A percentile compares a stretch with the other conserved stretches of the same genome.
Conservation (phyloP, 2,888 invertebrate genomes). For the Helicoverpa assulta region DNA sequence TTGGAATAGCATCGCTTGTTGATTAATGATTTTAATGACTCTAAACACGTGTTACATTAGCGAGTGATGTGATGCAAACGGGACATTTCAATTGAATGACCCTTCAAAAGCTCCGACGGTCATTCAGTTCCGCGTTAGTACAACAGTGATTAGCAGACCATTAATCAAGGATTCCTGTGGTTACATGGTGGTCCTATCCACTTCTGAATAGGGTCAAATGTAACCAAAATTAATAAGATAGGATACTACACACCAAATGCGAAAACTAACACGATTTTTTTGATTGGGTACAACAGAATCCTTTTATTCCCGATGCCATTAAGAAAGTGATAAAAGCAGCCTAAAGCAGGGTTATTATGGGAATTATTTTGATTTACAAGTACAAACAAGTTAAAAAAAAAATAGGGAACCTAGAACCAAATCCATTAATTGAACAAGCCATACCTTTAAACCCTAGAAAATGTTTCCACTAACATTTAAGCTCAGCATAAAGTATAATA, state of each 20-base stretch:
- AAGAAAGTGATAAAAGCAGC: too few relatives aligned
- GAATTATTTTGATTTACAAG: too few relatives aligned
- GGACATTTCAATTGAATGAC: slow-evolving; percentile 8
- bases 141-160: background rate
- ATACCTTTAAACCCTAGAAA: background rate
- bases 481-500: slow-evolving; percentile 21
- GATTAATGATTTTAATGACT: slow-evolving; percentile 41
- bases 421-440: background rate
- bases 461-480: slow-evolving; percentile 5
- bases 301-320: too few relatives aligned
- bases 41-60: slow-evolving; percentile 36
- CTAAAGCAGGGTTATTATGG: too few relatives aligned
- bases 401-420: background rate
- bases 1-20: slow-evolving; percentile 6
- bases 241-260: background rate
- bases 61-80: slow-evolving; percentile 15
- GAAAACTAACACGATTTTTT: background rate
- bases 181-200: background rate
- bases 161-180: background rate
- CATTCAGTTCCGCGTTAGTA: background rate
- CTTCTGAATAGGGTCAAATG: background rate
- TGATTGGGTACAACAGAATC: too few relatives aligned
- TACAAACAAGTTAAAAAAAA: too few relatives aligned
- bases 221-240: too few relatives aligned
- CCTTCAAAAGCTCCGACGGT: background rate